Evolutionary conservation across 2,888 invertebrate species (phyloP).

Genomic region (Ornithoptera priamus): DNA sequence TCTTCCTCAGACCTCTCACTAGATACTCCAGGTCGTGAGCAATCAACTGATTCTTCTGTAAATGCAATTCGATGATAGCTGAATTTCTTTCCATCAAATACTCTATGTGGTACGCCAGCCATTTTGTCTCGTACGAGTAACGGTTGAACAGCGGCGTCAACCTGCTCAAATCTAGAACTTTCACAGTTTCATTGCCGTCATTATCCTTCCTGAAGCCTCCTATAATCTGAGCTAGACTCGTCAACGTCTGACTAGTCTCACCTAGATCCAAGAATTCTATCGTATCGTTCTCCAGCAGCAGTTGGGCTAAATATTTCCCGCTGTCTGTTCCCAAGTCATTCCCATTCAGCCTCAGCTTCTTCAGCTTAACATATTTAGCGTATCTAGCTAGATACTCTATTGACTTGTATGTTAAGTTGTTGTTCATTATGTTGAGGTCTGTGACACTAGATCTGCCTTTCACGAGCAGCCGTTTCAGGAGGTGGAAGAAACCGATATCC

Average conservation of each 20-base stretch:
- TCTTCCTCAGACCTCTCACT: conserved; percentile 70
- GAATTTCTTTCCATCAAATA: conserved; percentile 59
- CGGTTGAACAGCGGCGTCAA: conserved; percentile 60
- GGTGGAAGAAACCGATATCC: conserved; percentile 67
- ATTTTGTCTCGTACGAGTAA: conserved; percentile 67
- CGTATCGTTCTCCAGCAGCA: conserved; percentile 66
- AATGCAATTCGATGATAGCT: conserved; percentile 75
- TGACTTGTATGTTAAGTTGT: conserved; percentile 71
- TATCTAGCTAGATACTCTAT: conserved; percentile 58
- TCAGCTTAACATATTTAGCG: conserved; percentile 62
- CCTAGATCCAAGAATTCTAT: conserved; percentile 78
- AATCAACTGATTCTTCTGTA: conserved; percentile 81
- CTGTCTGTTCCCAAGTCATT: conserved; percentile 80
- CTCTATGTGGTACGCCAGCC: conserved; percentile 75
- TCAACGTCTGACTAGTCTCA: conserved; percentile 78
- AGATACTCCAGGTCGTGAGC: conserved; percentile 82
- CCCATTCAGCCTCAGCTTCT: conserved; percentile 78
- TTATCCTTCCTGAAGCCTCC: conserved; percentile 68
- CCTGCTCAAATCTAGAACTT: conserved; percentile 65
- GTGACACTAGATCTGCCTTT: conserved; percentile 69
- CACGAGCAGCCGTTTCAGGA: conserved; percentile 64
- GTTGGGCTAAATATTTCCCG: conserved; percentile 71
- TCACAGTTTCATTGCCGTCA: conserved; percentile 53
- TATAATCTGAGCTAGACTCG: conserved; percentile 77
- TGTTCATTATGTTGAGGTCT: conserved; percentile 80